These are phyloP conservation scores for Idaea biselata DNA, from an alignment of 2,888 invertebrate genomes.

Conservation along the genomic window DNA sequence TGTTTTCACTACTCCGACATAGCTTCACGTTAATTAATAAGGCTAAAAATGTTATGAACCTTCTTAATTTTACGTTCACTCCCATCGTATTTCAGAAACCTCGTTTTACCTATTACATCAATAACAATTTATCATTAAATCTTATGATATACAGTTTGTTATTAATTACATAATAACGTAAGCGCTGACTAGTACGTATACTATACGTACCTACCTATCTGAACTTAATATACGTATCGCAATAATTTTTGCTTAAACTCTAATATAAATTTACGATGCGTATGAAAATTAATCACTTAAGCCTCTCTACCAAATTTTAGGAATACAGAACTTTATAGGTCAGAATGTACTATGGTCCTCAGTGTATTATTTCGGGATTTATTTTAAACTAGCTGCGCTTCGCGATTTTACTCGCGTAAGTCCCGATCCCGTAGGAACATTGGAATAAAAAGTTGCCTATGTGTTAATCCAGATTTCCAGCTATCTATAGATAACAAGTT, in stretches of 20 bases:
- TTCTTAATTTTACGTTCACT: slow-evolving; percentile 36
- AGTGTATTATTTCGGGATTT: background rate
- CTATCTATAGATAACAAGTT: no score
- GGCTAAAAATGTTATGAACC: no score
- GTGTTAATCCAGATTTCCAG: no score
- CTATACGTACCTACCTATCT: slow-evolving; percentile 13
- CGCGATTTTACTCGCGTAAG: no score
- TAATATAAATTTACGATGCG: slow-evolving; percentile 44
- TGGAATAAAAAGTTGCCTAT: no score
- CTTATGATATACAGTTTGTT: background rate
- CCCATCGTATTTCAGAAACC: slow-evolving; percentile 1
- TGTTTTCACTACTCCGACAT: no score
- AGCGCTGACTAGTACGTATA: slow-evolving; percentile 9
- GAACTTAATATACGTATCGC: slow-evolving; percentile 20
- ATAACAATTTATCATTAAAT: background rate
- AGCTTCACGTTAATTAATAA: no score
- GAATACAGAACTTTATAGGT: slow-evolving; percentile 25
- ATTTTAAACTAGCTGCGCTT: background rate
- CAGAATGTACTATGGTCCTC: slow-evolving; percentile 17
- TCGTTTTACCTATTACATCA: background rate
- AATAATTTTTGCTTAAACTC: slow-evolving; percentile 43
- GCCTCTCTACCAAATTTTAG: slow-evolving; percentile 31
- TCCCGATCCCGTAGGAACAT: no score
- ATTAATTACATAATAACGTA: slow-evolving; percentile 11
- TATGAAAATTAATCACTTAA: slow-evolving; percentile 43